Base-by-base conservation (phyloP, 1,140 invertebrate genomes). In the Drosophila orena region DNA sequence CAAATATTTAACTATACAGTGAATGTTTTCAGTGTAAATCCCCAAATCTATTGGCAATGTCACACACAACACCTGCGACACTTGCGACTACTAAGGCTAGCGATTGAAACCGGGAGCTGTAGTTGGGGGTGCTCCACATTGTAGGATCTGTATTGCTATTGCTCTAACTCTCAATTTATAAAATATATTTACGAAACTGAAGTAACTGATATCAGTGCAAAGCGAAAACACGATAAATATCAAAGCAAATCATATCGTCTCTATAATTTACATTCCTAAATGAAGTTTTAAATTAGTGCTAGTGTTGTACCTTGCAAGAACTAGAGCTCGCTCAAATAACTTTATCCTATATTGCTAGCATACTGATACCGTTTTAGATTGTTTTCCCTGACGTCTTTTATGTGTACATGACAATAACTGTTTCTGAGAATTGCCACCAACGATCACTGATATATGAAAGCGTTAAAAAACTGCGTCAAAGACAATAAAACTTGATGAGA, bases 151-250 rank as follows among this genome's bases (percentile, higher is more conserved):
- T 55, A 52, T 66, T 50, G 53, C 47, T 55, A 47, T 66, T 55
- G 53, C 43, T 43, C 42, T 46, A 75, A 46, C 59, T 71, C 66
- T 71, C 35, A 44, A 56, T 66, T 35, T 62, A 72, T 57, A 77
- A 65, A 65, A 52, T 59, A 56, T 70, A 77, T 64, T 60, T 69
- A 71, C 38, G 61, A 65, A 60, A 52, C 49, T 76, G 58, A 79
- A 81, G 70, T 88, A 86, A 88, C 83, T 86, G 79, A 86, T 88
- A 62, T 62, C 79, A 88, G 84, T 86, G 83, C 83, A 86, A 86
- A 79, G 69, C 69, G 14, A 37, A 46, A 47, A 40, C 49, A 52
- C 43, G 57, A 49, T 53, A 30, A 34, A 81, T 84, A 90, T 73
- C 78, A 84, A 70, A 43, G 40, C 58, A 56, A 72, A 56, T 62